A percentile compares a stretch with the other conserved stretches of the same genome.
phyloP scores from a whole-genome alignment of 2,888 invertebrate species.

The Tridacna crocea region DNA sequence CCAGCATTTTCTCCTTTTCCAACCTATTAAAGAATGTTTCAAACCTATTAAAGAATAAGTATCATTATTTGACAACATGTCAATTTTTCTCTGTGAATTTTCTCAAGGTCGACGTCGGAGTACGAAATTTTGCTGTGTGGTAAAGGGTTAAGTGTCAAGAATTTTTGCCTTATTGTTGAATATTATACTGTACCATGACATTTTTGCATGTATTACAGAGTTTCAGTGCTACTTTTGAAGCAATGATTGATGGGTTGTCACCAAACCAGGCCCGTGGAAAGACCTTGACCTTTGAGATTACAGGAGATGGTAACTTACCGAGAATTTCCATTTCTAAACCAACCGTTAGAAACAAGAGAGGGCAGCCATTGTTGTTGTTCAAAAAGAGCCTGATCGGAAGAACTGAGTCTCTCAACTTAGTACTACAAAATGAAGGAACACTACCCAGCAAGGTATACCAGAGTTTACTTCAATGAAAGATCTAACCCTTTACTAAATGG shows the following conservation, averaged over 20 bases:
- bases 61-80: too few relatives aligned
- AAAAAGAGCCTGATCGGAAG: constrained; percentile 80
- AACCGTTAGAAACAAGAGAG: constrained; percentile 82
- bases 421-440: constrained; percentile 83
- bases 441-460: constrained; percentile 82
- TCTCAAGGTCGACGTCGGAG: too few relatives aligned
- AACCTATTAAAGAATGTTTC: too few relatives aligned
- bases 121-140: too few relatives aligned
- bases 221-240: constrained; percentile 82
- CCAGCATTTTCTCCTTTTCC: too few relatives aligned
- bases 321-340: constrained; percentile 82
- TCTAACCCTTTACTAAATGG: too few relatives aligned
- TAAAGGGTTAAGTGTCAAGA: too few relatives aligned
- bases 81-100: too few relatives aligned
- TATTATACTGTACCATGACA: too few relatives aligned
- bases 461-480: not conserved
- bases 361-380: constrained; percentile 83
- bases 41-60: too few relatives aligned
- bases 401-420: constrained; percentile 78
- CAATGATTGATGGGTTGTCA: constrained; percentile 78
- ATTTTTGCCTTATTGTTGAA: too few relatives aligned
- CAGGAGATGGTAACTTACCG: constrained; percentile 84
- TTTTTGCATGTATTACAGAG: constrained; percentile 65
- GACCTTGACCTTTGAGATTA: constrained; percentile 82
- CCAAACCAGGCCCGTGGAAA: constrained; percentile 80